Percentiles rank a stretch among this genome's conserved stretches.
These are phyloP conservation scores for Ophioninae sp. DNA, from an alignment of 2,888 invertebrate genomes.

Conservation along the genomic window DNA sequence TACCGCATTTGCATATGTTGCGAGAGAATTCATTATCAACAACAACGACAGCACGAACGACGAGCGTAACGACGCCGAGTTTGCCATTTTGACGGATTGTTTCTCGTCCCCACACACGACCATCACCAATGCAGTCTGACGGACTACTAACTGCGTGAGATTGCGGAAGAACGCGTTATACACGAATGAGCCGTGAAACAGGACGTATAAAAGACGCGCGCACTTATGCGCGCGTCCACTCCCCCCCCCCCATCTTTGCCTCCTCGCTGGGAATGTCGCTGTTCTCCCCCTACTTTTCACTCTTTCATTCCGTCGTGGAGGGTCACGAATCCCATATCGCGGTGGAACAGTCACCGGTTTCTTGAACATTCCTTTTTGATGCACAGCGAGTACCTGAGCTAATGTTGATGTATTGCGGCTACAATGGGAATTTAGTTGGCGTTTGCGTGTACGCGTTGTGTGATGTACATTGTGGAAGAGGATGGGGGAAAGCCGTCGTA, in stretches of 20 bases:
- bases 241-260: neutral
- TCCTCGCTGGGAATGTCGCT: neutral
- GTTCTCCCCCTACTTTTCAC: neutral
- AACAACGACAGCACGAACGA: slow-evolving; percentile 11
- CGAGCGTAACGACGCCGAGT: neutral
- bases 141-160: neutral
- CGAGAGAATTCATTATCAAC: slow-evolving; percentile 9
- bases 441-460: neutral
- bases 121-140: neutral
- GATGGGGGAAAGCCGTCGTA: neutral
- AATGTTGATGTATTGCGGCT: neutral
- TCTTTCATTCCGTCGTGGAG: neutral
- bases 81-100: neutral
- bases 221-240: neutral
- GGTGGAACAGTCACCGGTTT: neutral
- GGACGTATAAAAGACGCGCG: neutral
- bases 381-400: neutral
- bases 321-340: neutral
- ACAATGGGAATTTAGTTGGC: neutral
- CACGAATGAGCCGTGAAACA: neutral
- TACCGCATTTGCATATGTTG: slow-evolving; percentile 29
- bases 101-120: neutral
- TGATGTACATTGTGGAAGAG: neutral
- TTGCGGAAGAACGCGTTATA: no score
- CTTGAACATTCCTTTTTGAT: neutral